Conservation (phyloP, 2,113 vertebrate genomes). For the Dermatemys mawii region DNA sequence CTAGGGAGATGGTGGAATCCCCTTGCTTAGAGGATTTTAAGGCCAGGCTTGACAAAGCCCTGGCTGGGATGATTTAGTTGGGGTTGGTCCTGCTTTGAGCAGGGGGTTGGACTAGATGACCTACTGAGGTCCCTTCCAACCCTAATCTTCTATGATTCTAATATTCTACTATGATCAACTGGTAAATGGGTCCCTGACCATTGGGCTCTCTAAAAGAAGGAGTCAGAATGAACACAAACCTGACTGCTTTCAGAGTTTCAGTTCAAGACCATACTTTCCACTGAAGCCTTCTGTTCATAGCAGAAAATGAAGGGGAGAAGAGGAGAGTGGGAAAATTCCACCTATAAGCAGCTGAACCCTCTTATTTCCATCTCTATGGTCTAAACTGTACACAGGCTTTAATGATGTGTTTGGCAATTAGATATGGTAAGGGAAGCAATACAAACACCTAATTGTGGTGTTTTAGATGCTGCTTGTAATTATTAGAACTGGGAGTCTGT, state of each 20-base stretch:
- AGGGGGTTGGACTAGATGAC: too few relatives aligned
- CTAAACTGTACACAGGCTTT: not conserved
- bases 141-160: too few relatives aligned
- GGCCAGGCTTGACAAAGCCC: too few relatives aligned
- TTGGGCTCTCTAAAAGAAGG: not conserved
- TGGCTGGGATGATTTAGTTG: too few relatives aligned
- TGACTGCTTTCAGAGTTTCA: not conserved
- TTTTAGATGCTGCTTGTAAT: too few relatives aligned
- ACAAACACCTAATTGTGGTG: too few relatives aligned
- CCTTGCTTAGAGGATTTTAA: too few relatives aligned
- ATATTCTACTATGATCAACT: not conserved
- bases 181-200: not conserved
- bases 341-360: not conserved
- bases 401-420: not conserved
- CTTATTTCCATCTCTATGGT: not conserved
- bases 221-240: not conserved
- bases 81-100: too few relatives aligned
- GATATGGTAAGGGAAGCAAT: not conserved
- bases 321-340: rapidly evolving
- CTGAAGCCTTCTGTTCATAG: not conserved
- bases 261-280: not conserved
- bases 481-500: too few relatives aligned
- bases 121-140: too few relatives aligned
- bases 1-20: too few relatives aligned
- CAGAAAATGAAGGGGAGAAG: not conserved